Evolutionary conservation across 1,140 invertebrate genomes (phyloP).

Genomic region (Gerris buenoi): DNA sequence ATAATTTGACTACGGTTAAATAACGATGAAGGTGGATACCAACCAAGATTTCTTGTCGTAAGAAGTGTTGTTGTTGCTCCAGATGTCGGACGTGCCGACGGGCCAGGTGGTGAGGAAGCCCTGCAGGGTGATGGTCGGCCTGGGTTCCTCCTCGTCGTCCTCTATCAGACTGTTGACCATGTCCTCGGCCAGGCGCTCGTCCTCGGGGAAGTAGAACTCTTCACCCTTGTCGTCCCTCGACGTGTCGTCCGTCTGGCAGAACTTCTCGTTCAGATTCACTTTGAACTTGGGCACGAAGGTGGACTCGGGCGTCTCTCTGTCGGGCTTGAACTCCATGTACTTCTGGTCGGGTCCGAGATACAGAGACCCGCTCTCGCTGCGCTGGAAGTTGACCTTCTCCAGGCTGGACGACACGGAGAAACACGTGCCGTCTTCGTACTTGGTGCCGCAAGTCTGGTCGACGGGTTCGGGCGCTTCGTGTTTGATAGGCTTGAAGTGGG

Average conservation of each 20-base stretch:
- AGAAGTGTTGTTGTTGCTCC: conserved; percentile 16
- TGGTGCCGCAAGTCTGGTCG: conserved; percentile 3
- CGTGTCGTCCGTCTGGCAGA: conserved; percentile 38
- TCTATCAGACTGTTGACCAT: conserved; percentile 13
- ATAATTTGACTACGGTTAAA: background rate
- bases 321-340: conserved; percentile 37
- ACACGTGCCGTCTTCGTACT: conserved; percentile 46
- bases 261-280: conserved; percentile 39
- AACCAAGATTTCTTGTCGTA: background rate
- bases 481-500: conserved; percentile 60
- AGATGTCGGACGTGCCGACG: conserved; percentile 13
- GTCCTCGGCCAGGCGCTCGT: conserved; percentile 20
- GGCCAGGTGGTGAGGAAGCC: conserved; percentile 21
- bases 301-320: conserved; percentile 19
- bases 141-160: conserved; percentile 9
- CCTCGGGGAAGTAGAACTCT: conserved; percentile 20
- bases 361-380: conserved; percentile 28
- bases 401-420: conserved; percentile 47
- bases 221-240: conserved; percentile 25
- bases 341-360: conserved; percentile 30
- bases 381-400: conserved; percentile 34
- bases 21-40: background rate
- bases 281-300: conserved; percentile 37
- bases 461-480: conserved; percentile 33
- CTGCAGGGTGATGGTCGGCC: conserved; percentile 13